Percentiles rank a stretch among this genome's conserved stretches.
Evolutionary conservation across 2,797 vertebrate genomes (phyloP).

Genomic region (Rhynchonycteris naso): DNA sequence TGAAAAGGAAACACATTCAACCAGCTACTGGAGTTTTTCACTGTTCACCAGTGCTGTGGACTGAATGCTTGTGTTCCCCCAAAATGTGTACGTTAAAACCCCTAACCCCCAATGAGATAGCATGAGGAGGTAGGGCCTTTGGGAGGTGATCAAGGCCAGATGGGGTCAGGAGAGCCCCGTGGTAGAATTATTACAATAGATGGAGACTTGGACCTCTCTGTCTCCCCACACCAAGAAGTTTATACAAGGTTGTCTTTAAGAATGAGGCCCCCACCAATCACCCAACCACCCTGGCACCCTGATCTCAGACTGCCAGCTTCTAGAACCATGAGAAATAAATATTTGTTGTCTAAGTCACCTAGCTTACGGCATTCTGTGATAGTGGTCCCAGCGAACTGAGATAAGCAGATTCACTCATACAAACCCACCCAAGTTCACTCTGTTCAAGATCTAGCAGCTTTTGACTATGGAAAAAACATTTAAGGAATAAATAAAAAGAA

Average conservation of each 20-base stretch:
- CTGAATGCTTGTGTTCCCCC: not conserved
- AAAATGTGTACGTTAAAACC: not conserved
- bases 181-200: not conserved
- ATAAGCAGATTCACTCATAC: not conserved
- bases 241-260: not conserved
- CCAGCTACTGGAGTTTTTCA: not conserved
- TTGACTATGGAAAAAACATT: not conserved
- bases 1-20: conserved; percentile 24
- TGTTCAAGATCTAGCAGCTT: not conserved
- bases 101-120: not conserved
- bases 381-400: not conserved
- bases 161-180: not conserved
- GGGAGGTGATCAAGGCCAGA: too few relatives aligned
- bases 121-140: not conserved
- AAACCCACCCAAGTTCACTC: not conserved
- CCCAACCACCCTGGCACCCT: not conserved
- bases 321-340: too few relatives aligned
- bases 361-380: not conserved
- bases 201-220: not conserved
- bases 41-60: not conserved
- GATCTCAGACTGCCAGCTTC: not conserved
- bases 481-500: not conserved
- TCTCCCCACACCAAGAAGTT: not conserved
- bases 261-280: not conserved
- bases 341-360: too few relatives aligned